phyloP scores from a whole-genome alignment of 2,113 vertebrate species.

The Balaeniceps rex region DNA sequence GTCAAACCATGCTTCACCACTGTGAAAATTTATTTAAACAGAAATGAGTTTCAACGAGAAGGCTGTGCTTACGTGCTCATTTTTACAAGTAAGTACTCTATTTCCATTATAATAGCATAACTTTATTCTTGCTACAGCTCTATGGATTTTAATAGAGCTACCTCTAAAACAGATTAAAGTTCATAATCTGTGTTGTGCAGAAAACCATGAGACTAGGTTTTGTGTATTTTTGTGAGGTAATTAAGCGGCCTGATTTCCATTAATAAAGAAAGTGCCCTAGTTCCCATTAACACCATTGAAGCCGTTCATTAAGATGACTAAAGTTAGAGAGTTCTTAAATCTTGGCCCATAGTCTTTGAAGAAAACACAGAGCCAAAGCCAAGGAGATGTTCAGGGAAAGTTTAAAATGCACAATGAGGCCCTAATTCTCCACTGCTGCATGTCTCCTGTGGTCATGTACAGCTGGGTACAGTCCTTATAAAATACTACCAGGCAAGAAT shows the following conservation, averaged over 20 bases:
- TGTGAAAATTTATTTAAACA: not conserved
- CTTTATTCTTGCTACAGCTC: not conserved
- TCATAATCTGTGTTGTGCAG: not conserved
- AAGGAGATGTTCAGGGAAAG: not conserved
- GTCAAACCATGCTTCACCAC: not conserved
- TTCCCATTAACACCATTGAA: not conserved
- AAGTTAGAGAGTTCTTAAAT: not conserved
- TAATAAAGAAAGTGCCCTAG: conserved; percentile 3
- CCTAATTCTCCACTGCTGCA: not conserved
- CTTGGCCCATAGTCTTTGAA: not conserved
- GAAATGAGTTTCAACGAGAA: not conserved
- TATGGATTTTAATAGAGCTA: not conserved
- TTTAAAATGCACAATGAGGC: not conserved
- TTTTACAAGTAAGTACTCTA: not conserved
- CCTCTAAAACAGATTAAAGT: not conserved
- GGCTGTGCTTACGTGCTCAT: not conserved
- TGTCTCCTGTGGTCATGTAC: not conserved
- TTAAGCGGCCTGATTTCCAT: conserved; percentile 16
- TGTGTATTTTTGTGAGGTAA: not conserved
- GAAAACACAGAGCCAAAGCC: not conserved
- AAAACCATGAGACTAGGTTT: not conserved
- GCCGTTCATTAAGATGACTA: not conserved
- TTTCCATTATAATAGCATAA: not conserved
- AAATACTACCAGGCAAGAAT: not conserved
- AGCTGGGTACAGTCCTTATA: not conserved